phyloP scores from a whole-genome alignment of 2,888 invertebrate genomes.

The Apamea sordens region DNA sequence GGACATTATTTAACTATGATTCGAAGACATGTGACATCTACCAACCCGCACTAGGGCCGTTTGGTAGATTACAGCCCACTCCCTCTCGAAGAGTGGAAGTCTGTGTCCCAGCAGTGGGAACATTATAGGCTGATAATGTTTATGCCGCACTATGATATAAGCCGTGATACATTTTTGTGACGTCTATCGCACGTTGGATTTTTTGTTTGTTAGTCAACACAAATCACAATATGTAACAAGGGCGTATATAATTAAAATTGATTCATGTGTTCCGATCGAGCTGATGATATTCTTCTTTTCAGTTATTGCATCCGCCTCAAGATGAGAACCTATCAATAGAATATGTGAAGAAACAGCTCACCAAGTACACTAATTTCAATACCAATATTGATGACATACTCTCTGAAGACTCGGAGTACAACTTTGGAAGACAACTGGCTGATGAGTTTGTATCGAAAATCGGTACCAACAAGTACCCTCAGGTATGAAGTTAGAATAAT shows the following conservation, averaged over 20 bases:
- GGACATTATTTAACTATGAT: neutral
- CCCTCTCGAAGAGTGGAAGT: neutral
- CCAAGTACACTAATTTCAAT: constrained; percentile 83
- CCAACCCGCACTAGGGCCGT: neutral
- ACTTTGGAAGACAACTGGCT: constrained; percentile 95
- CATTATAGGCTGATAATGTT: neutral
- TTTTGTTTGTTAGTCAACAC: neutral
- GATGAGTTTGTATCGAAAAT: constrained; percentile 94
- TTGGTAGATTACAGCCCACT: neutral
- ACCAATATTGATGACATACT: constrained; percentile 94
- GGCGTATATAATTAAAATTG: neutral
- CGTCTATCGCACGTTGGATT: neutral
- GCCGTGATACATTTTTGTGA: neutral
- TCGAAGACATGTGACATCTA: neutral
- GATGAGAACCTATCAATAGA: constrained; percentile 90
- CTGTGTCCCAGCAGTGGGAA: neutral
- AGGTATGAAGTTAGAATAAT: constrained; percentile 79
- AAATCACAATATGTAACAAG: neutral
- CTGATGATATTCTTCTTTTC: constrained; percentile 16
- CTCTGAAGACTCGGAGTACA: constrained; percentile 97
- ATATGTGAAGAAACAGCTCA: constrained; percentile 93
- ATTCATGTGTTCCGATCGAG: neutral
- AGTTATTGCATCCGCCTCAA: constrained; percentile 80
- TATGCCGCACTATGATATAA: neutral
- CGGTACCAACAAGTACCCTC: constrained; percentile 93